A percentile compares a stretch with the other conserved stretches of the same genome.
Conservation (phyloP, 2,888 invertebrate species). For the Steinernema hermaphroditum region DNA sequence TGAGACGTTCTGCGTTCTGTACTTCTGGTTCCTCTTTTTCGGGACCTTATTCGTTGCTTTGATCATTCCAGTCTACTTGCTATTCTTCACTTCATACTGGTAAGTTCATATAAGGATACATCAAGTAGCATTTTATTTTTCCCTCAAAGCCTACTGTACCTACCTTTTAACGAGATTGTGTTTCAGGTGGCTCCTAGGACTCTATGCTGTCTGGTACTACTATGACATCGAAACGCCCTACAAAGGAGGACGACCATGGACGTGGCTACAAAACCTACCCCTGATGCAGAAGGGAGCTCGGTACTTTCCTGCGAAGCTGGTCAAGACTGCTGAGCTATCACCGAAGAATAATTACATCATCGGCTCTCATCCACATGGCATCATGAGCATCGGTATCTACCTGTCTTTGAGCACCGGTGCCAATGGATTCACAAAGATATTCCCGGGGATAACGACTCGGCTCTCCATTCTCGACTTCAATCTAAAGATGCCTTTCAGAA, state of each 20-base stretch:
- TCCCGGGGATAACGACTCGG: constrained; percentile 72
- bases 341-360: constrained; percentile 68
- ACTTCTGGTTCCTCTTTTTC: no score
- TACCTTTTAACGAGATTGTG: no score
- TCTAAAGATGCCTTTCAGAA: constrained; percentile 74
- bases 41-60: no score
- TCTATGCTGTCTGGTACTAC: constrained; percentile 71
- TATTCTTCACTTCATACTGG: not conserved
- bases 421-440: constrained; percentile 68
- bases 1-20: no score
- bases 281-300: no score
- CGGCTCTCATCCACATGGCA: constrained; percentile 86
- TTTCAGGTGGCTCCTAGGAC: not conserved
- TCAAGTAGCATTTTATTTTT: no score
- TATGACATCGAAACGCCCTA: constrained; percentile 73
- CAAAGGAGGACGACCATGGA: not conserved
- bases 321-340: constrained; percentile 81
- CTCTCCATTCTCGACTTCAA: no score
- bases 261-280: not conserved
- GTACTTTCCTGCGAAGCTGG: constrained; percentile 82
- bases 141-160: no score
- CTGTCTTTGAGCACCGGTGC: constrained; percentile 77
- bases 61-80: not conserved
- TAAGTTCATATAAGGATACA: no score
- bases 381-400: constrained; percentile 79